Percentiles rank a stretch among this genome's conserved stretches.
Evolutionary conservation across 2,888 invertebrate genomes (phyloP).

Genomic region (Siphlonurus alternatus): DNA sequence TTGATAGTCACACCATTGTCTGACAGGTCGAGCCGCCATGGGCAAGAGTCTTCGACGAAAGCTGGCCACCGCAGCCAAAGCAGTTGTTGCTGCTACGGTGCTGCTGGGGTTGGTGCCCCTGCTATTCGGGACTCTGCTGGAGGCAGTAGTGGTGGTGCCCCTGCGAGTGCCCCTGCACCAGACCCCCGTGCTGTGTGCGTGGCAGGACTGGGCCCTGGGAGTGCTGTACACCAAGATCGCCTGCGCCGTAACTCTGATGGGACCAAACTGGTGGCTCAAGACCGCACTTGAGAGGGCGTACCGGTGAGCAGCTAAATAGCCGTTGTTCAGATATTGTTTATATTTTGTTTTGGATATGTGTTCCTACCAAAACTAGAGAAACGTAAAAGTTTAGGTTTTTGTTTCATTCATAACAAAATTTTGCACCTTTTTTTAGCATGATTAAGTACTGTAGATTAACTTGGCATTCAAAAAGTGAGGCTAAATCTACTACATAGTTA

Average conservation of each 20-base stretch:
- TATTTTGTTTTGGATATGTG: too few species aligned
- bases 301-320: slow-evolving; percentile 33
- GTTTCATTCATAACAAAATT: too few species aligned
- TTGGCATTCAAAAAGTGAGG: too few species aligned
- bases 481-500: too few species aligned
- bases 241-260: slow-evolving; percentile 83
- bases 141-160: slow-evolving; percentile 78
- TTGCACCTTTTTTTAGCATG: too few species aligned
- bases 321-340: too few species aligned
- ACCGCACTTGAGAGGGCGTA: slow-evolving; percentile 86
- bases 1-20: too few species aligned
- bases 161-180: slow-evolving; percentile 81
- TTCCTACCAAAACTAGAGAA: too few species aligned
- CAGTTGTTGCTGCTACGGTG: slow-evolving; percentile 45
- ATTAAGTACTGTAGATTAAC: too few species aligned
- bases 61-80: slow-evolving; percentile 40
- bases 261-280: slow-evolving; percentile 88
- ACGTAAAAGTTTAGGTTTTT: too few species aligned
- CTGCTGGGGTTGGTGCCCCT: slow-evolving; percentile 82
- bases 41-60: slow-evolving; percentile 25
- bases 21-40: slow-evolving; percentile 68
- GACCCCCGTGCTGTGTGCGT: slow-evolving; percentile 72
- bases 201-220: slow-evolving; percentile 97
- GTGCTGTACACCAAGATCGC: slow-evolving; percentile 96
- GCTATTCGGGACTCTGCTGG: slow-evolving; percentile 79